Base-by-base conservation (phyloP, 2,888 invertebrate genomes). In the Tryphoninae sp. region DNA sequence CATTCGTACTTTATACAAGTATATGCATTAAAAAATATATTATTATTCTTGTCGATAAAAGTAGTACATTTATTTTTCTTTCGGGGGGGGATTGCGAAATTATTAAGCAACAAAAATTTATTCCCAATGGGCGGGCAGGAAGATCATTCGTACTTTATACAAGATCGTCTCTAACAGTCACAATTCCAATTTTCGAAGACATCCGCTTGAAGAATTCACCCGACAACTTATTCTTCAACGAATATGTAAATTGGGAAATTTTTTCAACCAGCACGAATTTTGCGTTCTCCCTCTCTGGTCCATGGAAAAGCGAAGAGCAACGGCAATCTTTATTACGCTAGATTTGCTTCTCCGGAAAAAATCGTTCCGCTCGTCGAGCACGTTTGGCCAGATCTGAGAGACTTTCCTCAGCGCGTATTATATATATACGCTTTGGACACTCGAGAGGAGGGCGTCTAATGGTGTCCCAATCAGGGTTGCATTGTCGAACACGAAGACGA, bases 291-390 rank as follows among this genome's bases (percentile, higher is more conserved):
- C 58, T 73, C 42, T 55, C 55, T 45, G 9, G 13, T 22, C 49
- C 23, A n/a, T 64, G 7, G 16, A 55, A 1, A 51, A 8, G 19
- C 2, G 11, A 53, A 59, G 61, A 67, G 61, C 61, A 62, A 2
- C 26, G 51, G 58, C 62, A 58, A 76, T 76, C 72, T 79, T 79
- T 79, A 79, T 76, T 62, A 76, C 79, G 79, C 76, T 79, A 72
- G 72, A 82, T 76, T 82, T 76, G 62, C 82, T 76, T 62, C 33
- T 23, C 40, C n/a, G 76, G 59, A 45, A 26, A 55, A 55, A 19
- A n/a, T n/a, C 33, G 22, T 9, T 61, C 59, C 59, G 26, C 59
- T 67, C 61, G 69, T 77, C 69, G 58, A 69, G 73, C 73, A 73
- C 81, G 77, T 69, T 77, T 77, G 40, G 22, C 61, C 45, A 9